Conservation (phyloP, 2,888 invertebrate species). For the Drosophila yooni region DNA sequence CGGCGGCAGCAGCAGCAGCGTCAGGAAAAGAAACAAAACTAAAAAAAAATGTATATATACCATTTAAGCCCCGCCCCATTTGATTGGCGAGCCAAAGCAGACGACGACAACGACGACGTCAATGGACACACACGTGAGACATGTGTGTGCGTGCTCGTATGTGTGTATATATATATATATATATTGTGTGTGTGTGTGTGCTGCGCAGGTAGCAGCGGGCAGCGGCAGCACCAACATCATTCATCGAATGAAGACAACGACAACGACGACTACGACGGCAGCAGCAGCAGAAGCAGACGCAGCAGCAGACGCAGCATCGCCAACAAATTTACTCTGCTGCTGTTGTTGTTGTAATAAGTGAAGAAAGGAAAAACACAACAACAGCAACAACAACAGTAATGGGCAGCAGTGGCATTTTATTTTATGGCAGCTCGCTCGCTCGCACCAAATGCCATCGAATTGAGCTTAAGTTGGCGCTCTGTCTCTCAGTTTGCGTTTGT, state of each 20-base stretch:
- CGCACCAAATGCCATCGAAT: constrained; percentile 79
- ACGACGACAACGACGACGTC: constrained; percentile 67
- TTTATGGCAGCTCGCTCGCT: constrained; percentile 65
- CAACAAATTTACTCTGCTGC: constrained; percentile 55
- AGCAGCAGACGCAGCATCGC: constrained; percentile 58
- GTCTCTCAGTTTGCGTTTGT: constrained; percentile 46
- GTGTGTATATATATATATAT: constrained; percentile 36
- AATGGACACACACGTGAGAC: constrained; percentile 75
- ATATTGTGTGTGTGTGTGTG: constrained; percentile 36
- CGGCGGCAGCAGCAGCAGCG: constrained; percentile 42
- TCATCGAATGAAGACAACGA: constrained; percentile 72
- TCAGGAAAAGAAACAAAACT: constrained; percentile 52
- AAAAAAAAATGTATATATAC: constrained; percentile 49
- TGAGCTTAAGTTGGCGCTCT: constrained; percentile 66
- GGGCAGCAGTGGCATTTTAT: constrained; percentile 56
- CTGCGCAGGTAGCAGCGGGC: constrained; percentile 73
- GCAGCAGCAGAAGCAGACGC: constrained; percentile 39
- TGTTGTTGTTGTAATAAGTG: constrained; percentile 67
- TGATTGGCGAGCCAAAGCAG: constrained; percentile 82
- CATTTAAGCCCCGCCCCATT: constrained; percentile 84
- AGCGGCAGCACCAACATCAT: constrained; percentile 70
- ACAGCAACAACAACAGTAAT: constrained; percentile 28
- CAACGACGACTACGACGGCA: constrained; percentile 37
- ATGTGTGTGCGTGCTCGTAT: constrained; percentile 43
- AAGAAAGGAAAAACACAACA: constrained; percentile 56